Base-by-base conservation (phyloP, 2,888 invertebrate species). In the Selenia dentaria region DNA sequence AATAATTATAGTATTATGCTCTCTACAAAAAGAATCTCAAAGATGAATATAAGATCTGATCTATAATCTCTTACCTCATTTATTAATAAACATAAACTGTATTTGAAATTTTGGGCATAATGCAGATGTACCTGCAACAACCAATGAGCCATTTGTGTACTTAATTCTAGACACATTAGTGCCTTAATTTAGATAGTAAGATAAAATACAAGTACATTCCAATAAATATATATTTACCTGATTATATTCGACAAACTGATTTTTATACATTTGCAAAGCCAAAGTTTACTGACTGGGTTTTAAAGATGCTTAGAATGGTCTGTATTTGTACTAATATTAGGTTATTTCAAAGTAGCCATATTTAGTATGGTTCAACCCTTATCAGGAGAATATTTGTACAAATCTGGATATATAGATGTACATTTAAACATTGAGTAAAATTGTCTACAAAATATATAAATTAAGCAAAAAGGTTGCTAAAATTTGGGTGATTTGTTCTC, bases 131-230 rank as follows among this genome's bases (percentile, higher is more conserved):
- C 76, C 79, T 82, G 79, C 70, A 70, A 49, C 51, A 70, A 83
- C 82, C 80, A 80, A 83, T 78, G 81, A 84, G 83, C 83, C 86
- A 84, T 84, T 64, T 62, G 26, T 64, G 5, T 47, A 26, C 63
- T 57, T 22, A 25, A 10, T 5, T 62, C 54, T 73, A 67, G 68
- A 70, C 48, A 70, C 61, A 52, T 50, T 42, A 59, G 80, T 83
- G 82, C 81, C 81, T 80, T 79, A 67, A 47, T 43, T 27, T 70
- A 68, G 65, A 43, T 32, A 35, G 8, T 70, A 70, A 70, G 66
- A 56, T 45, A 41, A 39, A 31, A 51, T 50, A 51, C 6, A 5
- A 18, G 62, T 53, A 70, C 81, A 82, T 82, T 82, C 80, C 80
- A 67, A n/a, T n/a, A n/a, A n/a, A n/a, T n/a, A n/a, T n/a, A n/a